Base-by-base conservation (phyloP, 2,797 vertebrate genomes). In the Sebastes oblongus region DNA sequence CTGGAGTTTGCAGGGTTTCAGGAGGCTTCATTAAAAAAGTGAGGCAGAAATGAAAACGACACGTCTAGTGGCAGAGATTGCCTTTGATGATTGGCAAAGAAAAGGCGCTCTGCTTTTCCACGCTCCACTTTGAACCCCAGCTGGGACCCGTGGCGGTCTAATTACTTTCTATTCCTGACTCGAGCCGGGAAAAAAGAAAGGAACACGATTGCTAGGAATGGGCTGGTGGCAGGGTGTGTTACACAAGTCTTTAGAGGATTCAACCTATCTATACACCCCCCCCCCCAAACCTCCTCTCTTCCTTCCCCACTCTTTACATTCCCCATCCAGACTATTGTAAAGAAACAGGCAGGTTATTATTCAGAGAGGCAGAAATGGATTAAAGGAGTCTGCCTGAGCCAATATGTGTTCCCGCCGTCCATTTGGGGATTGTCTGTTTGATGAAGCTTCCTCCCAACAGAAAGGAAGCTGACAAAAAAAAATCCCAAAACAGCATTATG, bases 101-200 rank as follows among this genome's bases (percentile, higher is more conserved):
- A 65, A 72, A 81, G 30, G 78, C 77, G 22, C 34, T 36, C 22
- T 54, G 77, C 75, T 93, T 93, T 89, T 82, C 81, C 86, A 86
- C 74, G 86, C 91, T 94, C 93, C 88, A 91, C 93, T 94, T 93
- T 92, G 86, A 94, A 93, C 92, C 92, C 89, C 93, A 88, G 88
- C 85, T 88, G 90, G 87, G 81, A 91, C 83, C 71, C 54, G 46
- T 84, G 88, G 85, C 82, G 87, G 89, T 87, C 94, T 94, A 95
- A 96, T 95, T 94, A 94, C 91, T 92, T 95, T 95, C 95, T 96
- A 95, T 96, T 95, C 92, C 91, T 93, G 91, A 92, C 90, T 87
- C 12, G 0, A 71, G 70, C 60, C 77, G 83, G 80, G 34, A 84
- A 86, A 84, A 81, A 86, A 81, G 65, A 83, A 81, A 69, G 12